Conservation (phyloP, 2,113 vertebrate species). For the Sphyrna mokarran region DNA sequence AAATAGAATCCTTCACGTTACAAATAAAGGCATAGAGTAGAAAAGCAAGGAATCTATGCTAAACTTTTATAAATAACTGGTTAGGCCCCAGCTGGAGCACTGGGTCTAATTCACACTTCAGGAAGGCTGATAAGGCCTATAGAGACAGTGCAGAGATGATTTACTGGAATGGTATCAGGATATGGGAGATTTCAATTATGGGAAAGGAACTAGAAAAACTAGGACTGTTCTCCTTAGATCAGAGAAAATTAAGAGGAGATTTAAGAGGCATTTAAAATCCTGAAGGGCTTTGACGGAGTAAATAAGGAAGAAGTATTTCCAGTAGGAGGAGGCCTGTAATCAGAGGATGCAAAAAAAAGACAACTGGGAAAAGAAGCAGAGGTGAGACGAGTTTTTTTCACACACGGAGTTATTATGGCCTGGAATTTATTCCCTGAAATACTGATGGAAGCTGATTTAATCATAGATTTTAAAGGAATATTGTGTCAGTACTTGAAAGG, state of each 20-base stretch:
- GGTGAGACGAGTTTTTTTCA: neutral
- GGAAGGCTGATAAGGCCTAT: neutral
- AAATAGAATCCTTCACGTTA: neutral
- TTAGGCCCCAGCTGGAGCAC: neutral
- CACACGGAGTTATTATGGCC: neutral
- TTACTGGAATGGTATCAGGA: neutral
- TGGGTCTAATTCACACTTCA: neutral
- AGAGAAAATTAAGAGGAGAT: neutral
- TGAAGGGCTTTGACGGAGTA: neutral
- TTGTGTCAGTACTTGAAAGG: neutral
- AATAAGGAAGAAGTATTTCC: neutral
- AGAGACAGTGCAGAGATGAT: neutral
- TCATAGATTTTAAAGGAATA: neutral
- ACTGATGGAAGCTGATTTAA: neutral
- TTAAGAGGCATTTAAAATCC: neutral
- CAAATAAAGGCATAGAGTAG: neutral
- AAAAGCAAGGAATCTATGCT: neutral
- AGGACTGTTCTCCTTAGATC: no score
- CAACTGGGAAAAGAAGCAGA: neutral
- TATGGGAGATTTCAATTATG: neutral
- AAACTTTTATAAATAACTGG: neutral
- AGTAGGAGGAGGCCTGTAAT: neutral
- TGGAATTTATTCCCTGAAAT: neutral
- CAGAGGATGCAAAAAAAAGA: neutral
- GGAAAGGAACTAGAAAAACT: neutral